phyloP scores from a whole-genome alignment of 2,797 vertebrate species.

The Propithecus deckenii region DNA sequence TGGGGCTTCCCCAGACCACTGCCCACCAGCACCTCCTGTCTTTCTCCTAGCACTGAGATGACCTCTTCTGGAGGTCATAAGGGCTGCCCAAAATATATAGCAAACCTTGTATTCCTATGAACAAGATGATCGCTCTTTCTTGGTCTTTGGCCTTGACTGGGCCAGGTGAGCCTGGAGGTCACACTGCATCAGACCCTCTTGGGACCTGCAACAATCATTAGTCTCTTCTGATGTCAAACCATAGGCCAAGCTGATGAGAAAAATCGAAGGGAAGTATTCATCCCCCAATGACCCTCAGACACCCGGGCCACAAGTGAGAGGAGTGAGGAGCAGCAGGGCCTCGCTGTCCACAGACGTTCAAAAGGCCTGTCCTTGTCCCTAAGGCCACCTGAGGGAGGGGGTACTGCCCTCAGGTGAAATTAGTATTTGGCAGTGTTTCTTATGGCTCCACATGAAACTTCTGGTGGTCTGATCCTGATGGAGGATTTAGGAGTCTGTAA shows the following conservation, averaged over 20 bases:
- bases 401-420: background rate
- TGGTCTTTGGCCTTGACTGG: background rate
- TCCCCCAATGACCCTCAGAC: background rate
- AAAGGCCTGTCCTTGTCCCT: background rate
- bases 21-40: background rate
- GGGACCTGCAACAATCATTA: background rate
- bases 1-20: background rate
- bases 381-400: rapidly evolving
- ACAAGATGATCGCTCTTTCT: background rate
- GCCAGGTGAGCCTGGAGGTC: background rate
- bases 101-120: background rate
- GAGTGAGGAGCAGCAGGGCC: background rate
- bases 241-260: background rate
- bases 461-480: background rate
- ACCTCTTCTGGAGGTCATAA: background rate
- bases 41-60: background rate
- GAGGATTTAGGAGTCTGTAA: background rate
- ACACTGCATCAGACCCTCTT: background rate
- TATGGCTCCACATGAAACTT: background rate
- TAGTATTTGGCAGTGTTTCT: background rate
- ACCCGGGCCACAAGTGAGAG: background rate
- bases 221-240: background rate
- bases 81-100: background rate
- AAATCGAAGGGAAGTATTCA: background rate
- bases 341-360: background rate